phyloP scores from a whole-genome alignment of 2,797 vertebrate species.

The Spinus pinus region DNA sequence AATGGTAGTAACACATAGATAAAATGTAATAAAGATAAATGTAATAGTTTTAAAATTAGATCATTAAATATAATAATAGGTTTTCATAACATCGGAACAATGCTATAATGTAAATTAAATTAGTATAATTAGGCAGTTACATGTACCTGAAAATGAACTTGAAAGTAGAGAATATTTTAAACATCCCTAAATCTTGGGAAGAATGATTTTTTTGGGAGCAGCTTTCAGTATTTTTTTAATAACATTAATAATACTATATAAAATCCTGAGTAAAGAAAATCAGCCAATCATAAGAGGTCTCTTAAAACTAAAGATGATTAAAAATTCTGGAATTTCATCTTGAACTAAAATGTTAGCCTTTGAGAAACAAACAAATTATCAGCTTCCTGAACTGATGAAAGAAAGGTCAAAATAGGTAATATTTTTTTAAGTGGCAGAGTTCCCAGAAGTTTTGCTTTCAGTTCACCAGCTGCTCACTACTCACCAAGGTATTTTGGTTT shows the following conservation, averaged over 20 bases:
- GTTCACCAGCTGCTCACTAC: background rate
- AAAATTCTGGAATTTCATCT: background rate
- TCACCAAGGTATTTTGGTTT: background rate
- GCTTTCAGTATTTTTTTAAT: background rate
- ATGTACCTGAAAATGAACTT: background rate
- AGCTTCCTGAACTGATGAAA: background rate
- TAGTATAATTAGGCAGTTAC: background rate
- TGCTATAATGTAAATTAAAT: background rate
- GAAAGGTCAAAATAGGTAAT: background rate
- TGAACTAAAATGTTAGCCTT: background rate
- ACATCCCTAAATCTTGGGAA: background rate
- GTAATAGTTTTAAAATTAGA: background rate
- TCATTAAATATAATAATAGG: slow-evolving; percentile 11
- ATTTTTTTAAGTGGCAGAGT: background rate
- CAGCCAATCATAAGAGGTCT: background rate
- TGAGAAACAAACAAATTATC: background rate
- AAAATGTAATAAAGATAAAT: background rate
- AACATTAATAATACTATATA: background rate
- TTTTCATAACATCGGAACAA: slow-evolving; percentile 12
- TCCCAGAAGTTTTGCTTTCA: background rate
- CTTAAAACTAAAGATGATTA: background rate
- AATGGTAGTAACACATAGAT: background rate
- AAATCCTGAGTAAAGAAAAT: background rate
- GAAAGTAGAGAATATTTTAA: slow-evolving; percentile 1
- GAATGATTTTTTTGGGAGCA: background rate